Evolutionary conservation across 2,797 vertebrate genomes (phyloP).

Genomic region (Poeciliopsis infans): DNA sequence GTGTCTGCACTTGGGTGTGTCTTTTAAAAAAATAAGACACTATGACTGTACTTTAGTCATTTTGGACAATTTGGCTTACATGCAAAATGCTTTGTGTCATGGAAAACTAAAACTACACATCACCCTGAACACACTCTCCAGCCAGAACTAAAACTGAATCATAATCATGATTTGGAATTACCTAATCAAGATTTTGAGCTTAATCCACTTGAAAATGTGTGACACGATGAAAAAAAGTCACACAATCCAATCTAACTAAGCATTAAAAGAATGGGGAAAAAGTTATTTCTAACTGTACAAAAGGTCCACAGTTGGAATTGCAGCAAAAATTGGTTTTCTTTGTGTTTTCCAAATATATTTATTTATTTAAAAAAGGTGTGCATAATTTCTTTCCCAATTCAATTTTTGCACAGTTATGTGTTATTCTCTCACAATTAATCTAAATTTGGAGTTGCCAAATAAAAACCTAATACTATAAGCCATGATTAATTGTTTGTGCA

Average conservation of each 20-base stretch:
- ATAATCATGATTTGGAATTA: background rate
- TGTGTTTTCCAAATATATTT: background rate
- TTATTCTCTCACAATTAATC: background rate
- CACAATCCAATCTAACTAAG: too few relatives aligned
- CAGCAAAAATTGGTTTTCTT: background rate
- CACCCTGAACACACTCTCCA: background rate
- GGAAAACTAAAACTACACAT: background rate
- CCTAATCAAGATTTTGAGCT: too few relatives aligned
- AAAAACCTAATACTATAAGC: background rate
- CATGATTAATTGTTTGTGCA: background rate
- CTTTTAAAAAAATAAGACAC: background rate
- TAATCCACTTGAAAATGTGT: too few relatives aligned
- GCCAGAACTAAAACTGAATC: background rate
- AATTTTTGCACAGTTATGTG: background rate
- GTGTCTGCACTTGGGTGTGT: background rate
- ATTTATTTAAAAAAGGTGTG: background rate
- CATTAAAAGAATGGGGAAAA: too few relatives aligned
- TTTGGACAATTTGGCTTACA: background rate
- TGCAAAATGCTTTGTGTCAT: background rate
- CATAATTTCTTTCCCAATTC: background rate
- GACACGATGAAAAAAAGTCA: too few relatives aligned
- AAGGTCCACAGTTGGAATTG: background rate
- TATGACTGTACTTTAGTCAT: background rate
- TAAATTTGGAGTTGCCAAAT: background rate
- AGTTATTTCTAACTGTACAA: background rate